Percentiles rank a stretch among this genome's conserved stretches.
Conservation (phyloP, 2,888 invertebrate species). For the Meiosimyza platycephala region DNA sequence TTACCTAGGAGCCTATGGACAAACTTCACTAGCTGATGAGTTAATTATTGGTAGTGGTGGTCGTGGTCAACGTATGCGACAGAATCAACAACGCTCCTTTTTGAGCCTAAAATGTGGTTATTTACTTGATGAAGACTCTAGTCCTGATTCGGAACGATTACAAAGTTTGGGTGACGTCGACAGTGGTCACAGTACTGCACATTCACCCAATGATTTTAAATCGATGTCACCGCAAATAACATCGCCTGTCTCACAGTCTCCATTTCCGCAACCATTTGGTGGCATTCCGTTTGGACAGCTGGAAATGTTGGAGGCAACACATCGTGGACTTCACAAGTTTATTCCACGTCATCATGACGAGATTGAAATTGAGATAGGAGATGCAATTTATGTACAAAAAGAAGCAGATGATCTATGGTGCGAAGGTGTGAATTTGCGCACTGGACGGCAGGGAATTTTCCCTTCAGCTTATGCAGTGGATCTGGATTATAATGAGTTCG, state of each 20-base stretch:
- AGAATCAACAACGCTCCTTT: constrained; percentile 69
- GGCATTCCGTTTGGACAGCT: constrained; percentile 84
- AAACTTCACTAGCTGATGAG: constrained; percentile 69
- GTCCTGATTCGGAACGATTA: constrained; percentile 86
- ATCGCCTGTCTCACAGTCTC: constrained; percentile 73
- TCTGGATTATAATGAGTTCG: constrained; percentile 96
- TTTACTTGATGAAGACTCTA: constrained; percentile 82
- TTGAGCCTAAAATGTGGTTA: constrained; percentile 81
- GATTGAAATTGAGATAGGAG: constrained; percentile 96
- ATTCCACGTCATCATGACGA: constrained; percentile 95
- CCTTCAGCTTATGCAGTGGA: constrained; percentile 98
- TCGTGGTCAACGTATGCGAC: constrained; percentile 43
- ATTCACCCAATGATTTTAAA: constrained; percentile 90
- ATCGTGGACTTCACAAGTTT: constrained; percentile 95
- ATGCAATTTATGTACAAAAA: constrained; percentile 95
- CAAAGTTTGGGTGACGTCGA: constrained; percentile 82
- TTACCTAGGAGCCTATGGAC: constrained; percentile 62
- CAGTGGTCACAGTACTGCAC: constrained; percentile 92
- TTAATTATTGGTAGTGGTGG: constrained; percentile 41
- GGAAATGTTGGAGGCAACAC: constrained; percentile 92
- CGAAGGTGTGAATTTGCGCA: constrained; percentile 95
- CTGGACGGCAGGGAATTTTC: constrained; percentile 94
- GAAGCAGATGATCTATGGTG: constrained; percentile 98
- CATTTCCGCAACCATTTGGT: constrained; percentile 75
- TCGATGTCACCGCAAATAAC: constrained; percentile 80